Conservation (phyloP, 2,797 vertebrate species). For the Periparus ater region DNA sequence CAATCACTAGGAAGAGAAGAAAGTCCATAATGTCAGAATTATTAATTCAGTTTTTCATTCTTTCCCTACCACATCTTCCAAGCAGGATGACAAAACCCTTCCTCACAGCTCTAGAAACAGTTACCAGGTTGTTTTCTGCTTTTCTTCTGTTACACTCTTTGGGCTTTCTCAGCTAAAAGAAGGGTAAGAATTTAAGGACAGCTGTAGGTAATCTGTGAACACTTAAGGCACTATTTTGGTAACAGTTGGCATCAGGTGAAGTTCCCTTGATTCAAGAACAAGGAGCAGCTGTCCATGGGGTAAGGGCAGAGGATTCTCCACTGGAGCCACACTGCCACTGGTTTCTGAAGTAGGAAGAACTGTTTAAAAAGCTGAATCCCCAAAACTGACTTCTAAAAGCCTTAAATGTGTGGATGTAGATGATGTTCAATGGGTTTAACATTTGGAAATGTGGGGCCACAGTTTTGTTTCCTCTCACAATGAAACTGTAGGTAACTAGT, state of each 20-base stretch:
- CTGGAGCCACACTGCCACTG: accelerated
- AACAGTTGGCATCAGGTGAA: neutral
- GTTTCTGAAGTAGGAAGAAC: neutral
- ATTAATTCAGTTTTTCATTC: constrained; percentile 47
- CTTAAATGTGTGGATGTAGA: neutral
- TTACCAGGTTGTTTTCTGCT: neutral
- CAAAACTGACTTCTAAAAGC: neutral
- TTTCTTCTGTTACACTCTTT: constrained; percentile 54
- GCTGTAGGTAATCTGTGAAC: neutral
- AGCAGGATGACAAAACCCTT: constrained; percentile 26
- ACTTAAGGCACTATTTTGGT: neutral
- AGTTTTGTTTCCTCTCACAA: neutral
- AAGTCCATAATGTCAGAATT: constrained; percentile 48
- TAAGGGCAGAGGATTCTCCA: neutral
- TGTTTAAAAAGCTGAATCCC: neutral
- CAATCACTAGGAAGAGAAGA: constrained; percentile 68
- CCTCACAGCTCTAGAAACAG: neutral
- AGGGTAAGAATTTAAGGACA: neutral
- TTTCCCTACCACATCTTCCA: neutral
- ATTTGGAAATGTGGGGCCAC: neutral
- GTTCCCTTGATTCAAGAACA: neutral
- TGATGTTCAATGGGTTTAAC: neutral
- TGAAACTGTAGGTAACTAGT: too few relatives aligned
- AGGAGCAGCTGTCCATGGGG: neutral
- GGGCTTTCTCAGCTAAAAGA: neutral